Evolutionary conservation across 2,888 invertebrate genomes (phyloP).

Genomic region (Rotaria socialis): DNA sequence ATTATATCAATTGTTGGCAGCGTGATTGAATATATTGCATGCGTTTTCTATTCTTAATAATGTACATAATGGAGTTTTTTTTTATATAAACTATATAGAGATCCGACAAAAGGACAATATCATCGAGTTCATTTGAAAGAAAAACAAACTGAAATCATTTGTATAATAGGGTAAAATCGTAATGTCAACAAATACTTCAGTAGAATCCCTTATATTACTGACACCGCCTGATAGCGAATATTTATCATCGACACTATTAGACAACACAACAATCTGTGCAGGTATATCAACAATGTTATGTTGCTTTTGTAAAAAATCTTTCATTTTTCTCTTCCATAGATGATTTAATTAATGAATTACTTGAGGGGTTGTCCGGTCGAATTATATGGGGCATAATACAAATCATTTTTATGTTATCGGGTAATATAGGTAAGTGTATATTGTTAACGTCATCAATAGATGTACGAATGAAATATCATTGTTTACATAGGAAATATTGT

Average conservation of each 20-base stretch:
- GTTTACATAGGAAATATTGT: background rate
- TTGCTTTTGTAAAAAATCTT: background rate
- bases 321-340: background rate
- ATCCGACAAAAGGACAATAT: no score
- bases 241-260: no score
- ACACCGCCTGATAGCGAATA: no score
- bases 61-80: no score
- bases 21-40: no score
- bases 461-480: background rate
- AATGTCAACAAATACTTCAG: background rate
- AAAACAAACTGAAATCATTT: no score
- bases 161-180: background rate
- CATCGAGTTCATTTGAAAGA: no score
- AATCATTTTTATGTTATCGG: background rate
- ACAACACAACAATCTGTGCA: background rate
- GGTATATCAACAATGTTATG: background rate
- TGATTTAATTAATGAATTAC: background rate
- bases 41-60: no score
- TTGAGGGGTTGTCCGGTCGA: background rate
- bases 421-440: background rate
- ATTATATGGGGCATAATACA: conserved; percentile 21
- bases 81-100: no score
- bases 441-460: background rate
- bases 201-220: background rate
- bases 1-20: no score